These are phyloP conservation scores for Lycophotia porphyrea DNA, from an alignment of 2,888 invertebrate species.

Conservation along the genomic window DNA sequence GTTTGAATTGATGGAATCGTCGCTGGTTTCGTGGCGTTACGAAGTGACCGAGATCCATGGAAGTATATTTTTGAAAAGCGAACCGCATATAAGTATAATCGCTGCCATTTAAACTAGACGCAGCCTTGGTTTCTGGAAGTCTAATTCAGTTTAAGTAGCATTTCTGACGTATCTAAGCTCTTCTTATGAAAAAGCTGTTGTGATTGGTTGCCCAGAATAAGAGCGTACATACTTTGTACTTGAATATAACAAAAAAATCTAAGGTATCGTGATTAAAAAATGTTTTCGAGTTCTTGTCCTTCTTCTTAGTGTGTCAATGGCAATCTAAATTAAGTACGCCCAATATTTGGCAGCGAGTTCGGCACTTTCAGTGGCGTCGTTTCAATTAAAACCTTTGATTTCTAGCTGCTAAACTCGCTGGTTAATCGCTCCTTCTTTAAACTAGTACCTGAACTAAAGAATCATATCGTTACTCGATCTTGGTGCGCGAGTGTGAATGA, in stretches of 20 bases:
- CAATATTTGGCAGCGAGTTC: not conserved
- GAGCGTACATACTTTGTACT: not conserved
- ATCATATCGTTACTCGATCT: constrained; percentile 69
- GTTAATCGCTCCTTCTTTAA: constrained; percentile 27
- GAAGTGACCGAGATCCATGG: not conserved
- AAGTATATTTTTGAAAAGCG: not conserved
- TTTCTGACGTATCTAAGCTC: not conserved
- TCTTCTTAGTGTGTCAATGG: not conserved
- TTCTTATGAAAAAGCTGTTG: not conserved
- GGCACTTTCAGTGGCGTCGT: not conserved
- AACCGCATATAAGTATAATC: not conserved
- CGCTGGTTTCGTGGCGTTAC: not conserved
- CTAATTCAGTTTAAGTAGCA: not conserved
- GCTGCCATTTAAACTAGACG: not conserved
- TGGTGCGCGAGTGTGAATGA: constrained; percentile 71
- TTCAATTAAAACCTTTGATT: not conserved
- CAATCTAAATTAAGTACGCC: not conserved
- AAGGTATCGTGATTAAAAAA: rapidly evolving
- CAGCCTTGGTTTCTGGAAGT: not conserved
- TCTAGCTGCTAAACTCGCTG: not conserved
- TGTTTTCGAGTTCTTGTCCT: not conserved
- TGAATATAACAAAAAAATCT: not conserved
- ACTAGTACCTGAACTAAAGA: constrained; percentile 59
- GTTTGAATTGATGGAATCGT: not conserved
- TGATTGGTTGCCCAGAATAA: not conserved